A percentile compares a stretch with the other conserved stretches of the same genome.
These are phyloP conservation scores for Anastrepha obliqua DNA, from an alignment of 1,140 invertebrate species.

Conservation along the genomic window DNA sequence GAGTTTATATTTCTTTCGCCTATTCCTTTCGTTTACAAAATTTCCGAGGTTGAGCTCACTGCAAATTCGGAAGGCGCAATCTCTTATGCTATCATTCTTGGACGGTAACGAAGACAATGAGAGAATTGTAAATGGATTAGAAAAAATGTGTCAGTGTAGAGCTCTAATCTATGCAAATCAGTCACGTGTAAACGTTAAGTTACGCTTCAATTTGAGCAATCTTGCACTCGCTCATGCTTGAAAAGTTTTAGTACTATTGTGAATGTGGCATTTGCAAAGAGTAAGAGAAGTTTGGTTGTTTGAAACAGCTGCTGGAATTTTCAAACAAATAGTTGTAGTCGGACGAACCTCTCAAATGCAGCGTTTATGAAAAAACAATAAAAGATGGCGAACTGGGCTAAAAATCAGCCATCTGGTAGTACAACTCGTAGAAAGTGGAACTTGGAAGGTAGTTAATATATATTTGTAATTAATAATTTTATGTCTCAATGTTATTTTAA, in stretches of 20 bases:
- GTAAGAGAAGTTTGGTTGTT: neutral
- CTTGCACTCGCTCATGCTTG: too few species aligned
- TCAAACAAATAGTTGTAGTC: neutral
- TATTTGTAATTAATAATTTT: neutral
- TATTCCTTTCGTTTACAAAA: too few species aligned
- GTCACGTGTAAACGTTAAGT: too few species aligned
- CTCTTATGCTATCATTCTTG: too few species aligned
- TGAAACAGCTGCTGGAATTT: conserved; percentile 48
- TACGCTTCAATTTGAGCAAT: too few species aligned
- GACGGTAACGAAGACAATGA: too few species aligned
- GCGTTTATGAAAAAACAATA: neutral
- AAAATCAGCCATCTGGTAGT: conserved; percentile 67
- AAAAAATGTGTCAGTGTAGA: too few species aligned
- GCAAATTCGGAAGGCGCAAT: too few species aligned
- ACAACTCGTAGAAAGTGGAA: conserved; percentile 70
- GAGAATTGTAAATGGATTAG: too few species aligned
- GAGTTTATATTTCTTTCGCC: too few species aligned
- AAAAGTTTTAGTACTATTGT: neutral
- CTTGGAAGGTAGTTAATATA: conserved; percentile 64
- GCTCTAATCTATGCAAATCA: too few species aligned
- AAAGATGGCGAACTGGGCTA: conserved; percentile 69
- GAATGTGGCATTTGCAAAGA: neutral
- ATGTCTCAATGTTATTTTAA: neutral
- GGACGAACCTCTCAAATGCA: neutral
- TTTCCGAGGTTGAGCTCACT: too few species aligned